Conservation (phyloP, 2,797 vertebrate genomes). For the Moxostoma hubbsi region DNA sequence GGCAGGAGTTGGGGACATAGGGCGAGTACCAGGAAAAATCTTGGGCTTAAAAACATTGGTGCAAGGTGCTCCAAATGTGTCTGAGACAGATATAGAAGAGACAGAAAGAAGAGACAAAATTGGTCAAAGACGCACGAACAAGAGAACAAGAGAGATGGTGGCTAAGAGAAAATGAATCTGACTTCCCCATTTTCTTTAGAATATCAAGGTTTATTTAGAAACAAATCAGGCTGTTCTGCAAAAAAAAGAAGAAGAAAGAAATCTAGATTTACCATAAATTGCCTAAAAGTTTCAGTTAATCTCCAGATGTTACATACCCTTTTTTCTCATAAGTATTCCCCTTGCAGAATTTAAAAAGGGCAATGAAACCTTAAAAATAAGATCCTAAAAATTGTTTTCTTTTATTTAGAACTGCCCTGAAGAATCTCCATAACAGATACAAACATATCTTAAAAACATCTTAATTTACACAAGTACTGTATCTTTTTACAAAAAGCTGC, state of each 20-base stretch:
- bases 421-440: no score
- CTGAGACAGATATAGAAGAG: constrained; percentile 5
- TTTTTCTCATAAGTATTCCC: no score
- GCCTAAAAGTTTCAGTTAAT: background rate
- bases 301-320: background rate
- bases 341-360: no score
- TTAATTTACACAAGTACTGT: no score
- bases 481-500: no score
- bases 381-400: no score
- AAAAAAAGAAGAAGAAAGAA: background rate
- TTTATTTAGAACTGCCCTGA: no score
- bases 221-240: background rate
- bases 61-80: constrained; percentile 52
- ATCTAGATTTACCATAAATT: no score
- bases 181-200: constrained; percentile 1
- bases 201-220: background rate
- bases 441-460: no score
- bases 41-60: constrained; percentile 74
- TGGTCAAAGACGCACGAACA: constrained; percentile 12
- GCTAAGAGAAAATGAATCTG: background rate
- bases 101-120: constrained; percentile 24
- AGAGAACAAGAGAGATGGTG: background rate
- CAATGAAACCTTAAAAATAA: no score
- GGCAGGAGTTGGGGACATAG: constrained; percentile 68
- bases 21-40: constrained; percentile 67